Base-by-base conservation (phyloP, 37 sponge, comb jelly and placozoan genomes). In the Tethya wilhelma region DNA sequence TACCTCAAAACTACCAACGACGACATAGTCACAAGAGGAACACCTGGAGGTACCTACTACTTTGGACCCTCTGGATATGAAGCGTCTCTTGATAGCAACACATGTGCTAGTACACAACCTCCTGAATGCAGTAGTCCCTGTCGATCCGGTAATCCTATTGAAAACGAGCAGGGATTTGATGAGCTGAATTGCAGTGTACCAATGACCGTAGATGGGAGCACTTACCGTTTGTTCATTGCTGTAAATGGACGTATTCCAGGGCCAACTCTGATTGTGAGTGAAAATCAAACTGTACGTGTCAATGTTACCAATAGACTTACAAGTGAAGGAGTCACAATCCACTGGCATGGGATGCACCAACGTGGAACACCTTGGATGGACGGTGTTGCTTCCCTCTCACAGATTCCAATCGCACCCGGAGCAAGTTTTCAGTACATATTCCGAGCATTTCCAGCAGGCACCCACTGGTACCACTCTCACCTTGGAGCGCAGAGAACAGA, bases 391-490 rank as follows among this genome's bases (percentile, higher is more conserved):
- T 56, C 44, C 17, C 64, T 93, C 26, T 84, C 93, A 19, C 93
- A 93, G 43, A 77, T 73, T 59, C 85, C 80, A 12, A 93, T 93
- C 25, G 37, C 5, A 8, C 71, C 93, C 11, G 72, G 44, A 1
- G 59, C 75, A 38, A 56, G 32, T 8, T 93, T 85, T 56, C 67
- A 44, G 9, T 93, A 93, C 68, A 69, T 59, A 2, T 93, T 93
- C 67, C 75, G 30, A 39, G 88, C 89, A 23, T 56, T 33, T 14
- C 85, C 79, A 19, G 42, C 85, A 55, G 93, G 93, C 0, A 93
- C 93, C 19, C 80, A 79, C 78, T 93, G 93, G 93, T 93, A 93
- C 69, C 93, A 93, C 57, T 79, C 93, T 1, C 93, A 93, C 73
- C 72, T 63, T 42, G 93, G 89, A 9, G 78, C 85, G 38, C 89